Percentiles rank a stretch among this genome's conserved stretches.
phyloP scores from a whole-genome alignment of 2,888 invertebrate genomes.

The Diaprepes abbreviatus region DNA sequence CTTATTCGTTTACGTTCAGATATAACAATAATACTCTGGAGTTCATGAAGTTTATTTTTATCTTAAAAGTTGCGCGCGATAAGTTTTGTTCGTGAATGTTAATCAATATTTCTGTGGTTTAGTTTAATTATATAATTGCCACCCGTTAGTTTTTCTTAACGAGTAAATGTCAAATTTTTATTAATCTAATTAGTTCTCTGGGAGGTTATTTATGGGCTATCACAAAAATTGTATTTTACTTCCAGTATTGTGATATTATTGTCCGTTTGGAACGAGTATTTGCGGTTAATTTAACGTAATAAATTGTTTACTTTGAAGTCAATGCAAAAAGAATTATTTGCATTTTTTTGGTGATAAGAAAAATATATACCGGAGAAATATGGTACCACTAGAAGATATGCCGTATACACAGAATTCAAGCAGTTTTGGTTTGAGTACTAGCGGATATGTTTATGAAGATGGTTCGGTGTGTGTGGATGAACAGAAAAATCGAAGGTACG shows the following conservation, averaged over 20 bases:
- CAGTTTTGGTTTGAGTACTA: background rate
- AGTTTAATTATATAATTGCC: conserved; percentile 6
- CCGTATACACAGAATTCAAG: background rate
- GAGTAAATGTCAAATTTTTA: background rate
- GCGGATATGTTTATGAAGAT: background rate
- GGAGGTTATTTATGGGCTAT: no score
- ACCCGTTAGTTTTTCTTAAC: background rate
- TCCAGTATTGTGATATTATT: no score
- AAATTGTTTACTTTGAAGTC: background rate
- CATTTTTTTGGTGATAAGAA: background rate
- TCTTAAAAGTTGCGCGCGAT: conserved; percentile 5
- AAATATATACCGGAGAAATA: background rate
- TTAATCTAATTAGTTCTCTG: no score
- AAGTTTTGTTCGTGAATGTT: background rate
- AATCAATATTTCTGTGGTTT: conserved; percentile 14
- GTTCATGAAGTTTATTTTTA: conserved; percentile 7
- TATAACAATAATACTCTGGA: background rate
- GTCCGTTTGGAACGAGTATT: no score
- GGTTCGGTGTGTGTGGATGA: background rate
- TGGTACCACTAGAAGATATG: conserved; percentile 1
- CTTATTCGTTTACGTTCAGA: background rate
- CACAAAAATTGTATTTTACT: no score
- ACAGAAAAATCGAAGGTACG: background rate
- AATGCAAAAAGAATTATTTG: background rate
- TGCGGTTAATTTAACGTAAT: no score